These are phyloP conservation scores for Phalacrocorax pelagicus DNA, from an alignment of 2,113 vertebrate genomes.

Conservation along the genomic window DNA sequence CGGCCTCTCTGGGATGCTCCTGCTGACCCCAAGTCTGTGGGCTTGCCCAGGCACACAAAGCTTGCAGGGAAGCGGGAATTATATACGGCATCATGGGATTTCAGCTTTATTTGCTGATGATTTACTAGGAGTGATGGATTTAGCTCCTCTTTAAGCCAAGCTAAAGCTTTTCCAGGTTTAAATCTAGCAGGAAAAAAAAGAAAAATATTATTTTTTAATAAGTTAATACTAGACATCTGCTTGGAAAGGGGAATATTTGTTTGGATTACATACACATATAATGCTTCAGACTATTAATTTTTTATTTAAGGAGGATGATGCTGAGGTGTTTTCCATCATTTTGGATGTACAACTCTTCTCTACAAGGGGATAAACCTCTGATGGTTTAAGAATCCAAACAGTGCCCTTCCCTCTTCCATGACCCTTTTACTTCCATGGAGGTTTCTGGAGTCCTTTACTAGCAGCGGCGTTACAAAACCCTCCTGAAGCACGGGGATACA, in stretches of 20 bases:
- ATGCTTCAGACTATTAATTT: neutral
- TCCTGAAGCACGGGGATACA: neutral
- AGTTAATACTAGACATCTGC: slow-evolving; percentile 38
- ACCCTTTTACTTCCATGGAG: neutral
- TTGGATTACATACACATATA: neutral
- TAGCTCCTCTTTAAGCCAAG: slow-evolving; percentile 39
- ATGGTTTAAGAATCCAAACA: neutral
- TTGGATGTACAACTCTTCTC: neutral
- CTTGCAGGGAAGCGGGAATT: neutral
- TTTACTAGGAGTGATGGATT: slow-evolving; percentile 8
- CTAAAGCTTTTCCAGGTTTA: slow-evolving; percentile 47
- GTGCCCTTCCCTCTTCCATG: neutral
- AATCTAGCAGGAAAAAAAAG: neutral
- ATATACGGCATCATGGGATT: neutral
- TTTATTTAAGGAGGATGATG: neutral
- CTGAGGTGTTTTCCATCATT: neutral
- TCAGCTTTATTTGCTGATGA: neutral
- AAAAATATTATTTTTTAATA: slow-evolving; percentile 43
- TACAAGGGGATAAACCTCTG: neutral
- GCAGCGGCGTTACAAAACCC: neutral
- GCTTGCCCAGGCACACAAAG: neutral
- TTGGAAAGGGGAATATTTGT: neutral
- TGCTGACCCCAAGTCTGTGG: neutral
- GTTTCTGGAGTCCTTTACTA: neutral
- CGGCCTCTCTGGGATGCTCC: neutral